These are phyloP conservation scores for Carpatolechia fugitivella DNA, from an alignment of 2,888 invertebrate genomes.

Conservation along the genomic window DNA sequence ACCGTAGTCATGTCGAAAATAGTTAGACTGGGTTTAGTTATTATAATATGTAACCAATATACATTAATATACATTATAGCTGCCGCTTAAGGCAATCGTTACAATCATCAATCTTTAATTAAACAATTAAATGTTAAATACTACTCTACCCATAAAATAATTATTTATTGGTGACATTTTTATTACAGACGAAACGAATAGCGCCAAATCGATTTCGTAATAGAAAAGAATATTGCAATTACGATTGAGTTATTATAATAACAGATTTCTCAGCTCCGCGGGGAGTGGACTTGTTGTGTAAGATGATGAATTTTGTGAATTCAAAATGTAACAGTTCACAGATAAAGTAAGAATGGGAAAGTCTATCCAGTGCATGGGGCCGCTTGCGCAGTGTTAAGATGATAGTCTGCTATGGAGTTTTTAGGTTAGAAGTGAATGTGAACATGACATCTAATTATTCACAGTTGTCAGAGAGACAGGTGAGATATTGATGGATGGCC, in stretches of 20 bases:
- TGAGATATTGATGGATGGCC: not conserved
- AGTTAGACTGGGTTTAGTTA: too few species aligned
- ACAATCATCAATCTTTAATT: too few species aligned
- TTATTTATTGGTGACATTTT: constrained; percentile 10
- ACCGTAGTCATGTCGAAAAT: too few species aligned
- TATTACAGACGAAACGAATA: not conserved
- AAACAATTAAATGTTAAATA: too few species aligned
- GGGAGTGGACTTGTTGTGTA: constrained; percentile 5
- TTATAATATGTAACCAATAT: too few species aligned
- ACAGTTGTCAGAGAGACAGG: not conserved
- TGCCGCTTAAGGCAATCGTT: too few species aligned
- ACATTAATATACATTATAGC: too few species aligned
- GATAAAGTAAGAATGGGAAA: not conserved
- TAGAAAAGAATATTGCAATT: constrained; percentile 23
- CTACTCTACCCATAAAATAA: too few species aligned
- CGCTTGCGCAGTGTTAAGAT: not conserved
- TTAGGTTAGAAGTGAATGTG: constrained; percentile 5
- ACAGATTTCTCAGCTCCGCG: constrained; percentile 6
- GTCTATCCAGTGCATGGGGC: not conserved
- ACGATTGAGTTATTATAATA: constrained; percentile 15
- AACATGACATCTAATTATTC: constrained; percentile 1
- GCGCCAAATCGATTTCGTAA: constrained; percentile 26
- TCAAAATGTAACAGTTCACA: not conserved
- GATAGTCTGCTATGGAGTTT: not conserved
- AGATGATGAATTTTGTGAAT: constrained; percentile 7